Evolutionary conservation across 2,113 vertebrate species (phyloP).

Genomic region (Boulengeromyrus knoepffleri): DNA sequence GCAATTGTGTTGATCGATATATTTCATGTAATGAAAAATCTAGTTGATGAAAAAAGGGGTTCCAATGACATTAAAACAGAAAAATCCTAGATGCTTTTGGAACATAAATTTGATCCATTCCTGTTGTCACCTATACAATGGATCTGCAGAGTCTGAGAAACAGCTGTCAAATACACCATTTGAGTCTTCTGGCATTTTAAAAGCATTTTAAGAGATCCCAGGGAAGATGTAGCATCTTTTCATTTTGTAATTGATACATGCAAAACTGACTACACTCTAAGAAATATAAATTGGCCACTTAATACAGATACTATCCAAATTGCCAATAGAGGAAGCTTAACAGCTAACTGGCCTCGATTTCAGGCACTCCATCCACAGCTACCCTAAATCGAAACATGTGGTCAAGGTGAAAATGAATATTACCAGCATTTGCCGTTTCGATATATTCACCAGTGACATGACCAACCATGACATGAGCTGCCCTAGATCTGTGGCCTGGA

Average conservation of each 20-base stretch:
- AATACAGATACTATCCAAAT: neutral
- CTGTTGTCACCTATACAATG: neutral
- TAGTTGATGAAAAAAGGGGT: neutral
- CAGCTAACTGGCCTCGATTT: neutral
- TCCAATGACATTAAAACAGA: neutral
- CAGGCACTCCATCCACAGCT: neutral
- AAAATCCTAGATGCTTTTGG: neutral
- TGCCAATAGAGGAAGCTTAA: neutral
- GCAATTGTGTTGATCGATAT: neutral
- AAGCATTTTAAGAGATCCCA: neutral
- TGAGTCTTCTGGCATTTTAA: neutral
- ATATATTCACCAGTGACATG: constrained; percentile 16
- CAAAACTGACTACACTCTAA: neutral
- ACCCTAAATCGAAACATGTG: constrained; percentile 29
- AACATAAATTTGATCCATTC: neutral
- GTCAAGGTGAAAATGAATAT: constrained; percentile 36
- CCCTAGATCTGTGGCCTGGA: constrained; percentile 6
- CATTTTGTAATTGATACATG: neutral
- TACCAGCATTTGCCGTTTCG: constrained; percentile 31
- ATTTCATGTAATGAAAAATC: neutral
- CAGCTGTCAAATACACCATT: neutral
- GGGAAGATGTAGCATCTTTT: neutral
- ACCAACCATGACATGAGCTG: constrained; percentile 21
- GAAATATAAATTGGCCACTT: neutral
- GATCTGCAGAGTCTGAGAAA: neutral